Base-by-base conservation (phyloP, 2,113 vertebrate genomes). In the Stegostoma tigrinum region DNA sequence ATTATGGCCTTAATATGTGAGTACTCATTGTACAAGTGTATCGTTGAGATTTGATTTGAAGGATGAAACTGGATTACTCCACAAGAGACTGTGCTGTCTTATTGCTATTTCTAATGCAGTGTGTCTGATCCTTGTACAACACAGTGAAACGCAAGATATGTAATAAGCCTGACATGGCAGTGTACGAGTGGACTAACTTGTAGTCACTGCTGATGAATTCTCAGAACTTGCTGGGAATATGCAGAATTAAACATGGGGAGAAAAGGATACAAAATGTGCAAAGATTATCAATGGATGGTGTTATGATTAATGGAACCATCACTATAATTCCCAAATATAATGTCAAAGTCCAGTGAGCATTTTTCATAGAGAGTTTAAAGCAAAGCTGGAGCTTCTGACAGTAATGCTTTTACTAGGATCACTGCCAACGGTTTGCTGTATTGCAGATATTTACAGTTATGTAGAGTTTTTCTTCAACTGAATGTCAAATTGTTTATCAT, bases 241-340 rank as follows among this genome's bases (percentile, higher is more conserved):
- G 21, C 64, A 70, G 67, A 70, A 70, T 70, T 48, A 94, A 45
- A 94, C 38, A 45, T 68, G 55, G 12, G 55, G 12, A 15, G 2
- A 34, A 70, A 45, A 94, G 45, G 45, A 45, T 5, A 70, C 23
- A 70, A 42, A 42, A 24, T 24, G 24, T 94, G 66, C 23, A 23
- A 94, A 94, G 66, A 45, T 70, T 94, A 23, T 70, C 64, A 64
- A 64, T 91, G 30, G 55, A n/a, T 64, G 30, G 21, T 61, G 30
- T 27, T 91, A 64, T 70, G 66, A 94, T 94, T 94, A 94, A 94
- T 94, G 93, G 93, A 70, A 10, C 38, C 93, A 45, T 70, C 27
- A 23, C 38, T 94, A 27, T 15, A 30, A 2, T 70, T 70, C 42
- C 72, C 48, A 94, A 72, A 48, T 70, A 94, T 24, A 94, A 45